Conservation (phyloP, 23 tunicate genomes). For the Diplosoma virens region DNA sequence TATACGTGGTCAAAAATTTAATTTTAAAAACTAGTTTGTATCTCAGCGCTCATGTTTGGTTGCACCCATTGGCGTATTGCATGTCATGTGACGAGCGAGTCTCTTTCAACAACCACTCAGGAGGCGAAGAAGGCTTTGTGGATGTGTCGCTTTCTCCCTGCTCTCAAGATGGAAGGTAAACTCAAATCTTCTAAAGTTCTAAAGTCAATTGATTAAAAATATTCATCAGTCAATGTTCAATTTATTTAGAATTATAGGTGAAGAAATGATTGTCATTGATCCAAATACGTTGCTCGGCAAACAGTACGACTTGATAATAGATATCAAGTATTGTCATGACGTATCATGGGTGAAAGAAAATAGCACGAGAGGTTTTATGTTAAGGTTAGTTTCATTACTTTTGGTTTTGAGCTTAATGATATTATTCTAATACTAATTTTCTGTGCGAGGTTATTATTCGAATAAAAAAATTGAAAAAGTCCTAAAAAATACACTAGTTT, state of each 20-base stretch:
- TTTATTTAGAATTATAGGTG: slow-evolving; percentile 35
- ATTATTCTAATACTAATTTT: too few relatives aligned
- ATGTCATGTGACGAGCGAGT: slow-evolving; percentile 59
- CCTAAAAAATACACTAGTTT: too few relatives aligned
- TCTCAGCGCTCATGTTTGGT: slow-evolving; percentile 69
- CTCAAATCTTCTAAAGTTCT: too few relatives aligned
- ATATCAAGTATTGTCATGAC: slow-evolving; percentile 42
- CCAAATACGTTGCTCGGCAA: slow-evolving; percentile 50
- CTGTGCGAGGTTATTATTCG: too few relatives aligned
- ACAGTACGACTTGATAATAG: slow-evolving; percentile 33
- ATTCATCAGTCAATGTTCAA: too few relatives aligned
- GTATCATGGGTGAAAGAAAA: slow-evolving; percentile 58
- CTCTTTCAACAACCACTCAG: slow-evolving; percentile 34
- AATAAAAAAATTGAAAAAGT: too few relatives aligned
- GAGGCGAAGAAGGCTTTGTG: slow-evolving; percentile 48
- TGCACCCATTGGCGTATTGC: slow-evolving; percentile 54
- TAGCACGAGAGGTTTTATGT: slow-evolving; percentile 58
- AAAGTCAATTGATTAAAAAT: too few relatives aligned
- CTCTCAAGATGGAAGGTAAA: slow-evolving; percentile 52
- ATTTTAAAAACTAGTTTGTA: too few relatives aligned
- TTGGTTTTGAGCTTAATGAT: too few relatives aligned
- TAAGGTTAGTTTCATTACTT: too few relatives aligned
- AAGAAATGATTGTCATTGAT: slow-evolving; percentile 56
- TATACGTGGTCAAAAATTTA: too few relatives aligned
- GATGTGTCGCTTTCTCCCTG: slow-evolving; percentile 59